Conservation (phyloP, 2,888 invertebrate genomes). For the Volucella zonaria region DNA sequence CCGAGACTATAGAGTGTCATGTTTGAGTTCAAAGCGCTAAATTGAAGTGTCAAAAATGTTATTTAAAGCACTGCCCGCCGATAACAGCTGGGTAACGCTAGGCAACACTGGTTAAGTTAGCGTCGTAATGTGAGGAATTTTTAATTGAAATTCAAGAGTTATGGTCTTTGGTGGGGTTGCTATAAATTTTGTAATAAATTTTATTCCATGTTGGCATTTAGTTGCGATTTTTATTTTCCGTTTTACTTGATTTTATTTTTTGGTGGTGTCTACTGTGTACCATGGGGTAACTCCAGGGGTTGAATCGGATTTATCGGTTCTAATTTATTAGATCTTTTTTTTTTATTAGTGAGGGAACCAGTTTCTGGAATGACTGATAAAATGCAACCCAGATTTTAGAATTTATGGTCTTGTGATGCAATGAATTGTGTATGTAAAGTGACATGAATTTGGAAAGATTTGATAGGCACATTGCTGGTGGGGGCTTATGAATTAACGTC, state of each 20-base stretch:
- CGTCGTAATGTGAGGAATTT: slow-evolving; percentile 18
- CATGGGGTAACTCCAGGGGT: slow-evolving; percentile 30
- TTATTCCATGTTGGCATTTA: slow-evolving; percentile 37
- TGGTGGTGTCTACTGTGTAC: slow-evolving; percentile 5
- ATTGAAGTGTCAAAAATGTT: slow-evolving; percentile 59
- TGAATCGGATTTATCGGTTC: slow-evolving; percentile 53
- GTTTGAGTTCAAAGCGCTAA: slow-evolving; percentile 31
- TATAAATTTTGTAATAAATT: slow-evolving; percentile 59
- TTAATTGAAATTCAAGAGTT: slow-evolving; percentile 52
- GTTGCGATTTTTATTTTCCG: neutral
- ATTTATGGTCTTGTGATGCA: slow-evolving; percentile 58
- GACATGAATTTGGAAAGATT: too few species aligned
- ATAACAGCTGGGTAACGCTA: neutral
- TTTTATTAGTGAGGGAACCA: slow-evolving; percentile 18
- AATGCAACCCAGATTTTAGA: slow-evolving; percentile 44
- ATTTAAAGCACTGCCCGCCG: slow-evolving; percentile 42
- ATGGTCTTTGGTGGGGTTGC: slow-evolving; percentile 30
- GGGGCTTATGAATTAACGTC: too few species aligned
- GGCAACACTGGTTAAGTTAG: neutral
- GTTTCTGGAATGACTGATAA: slow-evolving; percentile 42
- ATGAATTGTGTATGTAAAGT: neutral
- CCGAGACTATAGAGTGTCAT: neutral
- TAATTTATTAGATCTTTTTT: slow-evolving; percentile 51
- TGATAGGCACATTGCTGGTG: too few species aligned
- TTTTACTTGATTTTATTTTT: slow-evolving; percentile 6